Evolutionary conservation across 2,888 invertebrate genomes (phyloP), one percentile per base, ranked within the genome.

Genomic region (Temnothorax ravouxi): DNA sequence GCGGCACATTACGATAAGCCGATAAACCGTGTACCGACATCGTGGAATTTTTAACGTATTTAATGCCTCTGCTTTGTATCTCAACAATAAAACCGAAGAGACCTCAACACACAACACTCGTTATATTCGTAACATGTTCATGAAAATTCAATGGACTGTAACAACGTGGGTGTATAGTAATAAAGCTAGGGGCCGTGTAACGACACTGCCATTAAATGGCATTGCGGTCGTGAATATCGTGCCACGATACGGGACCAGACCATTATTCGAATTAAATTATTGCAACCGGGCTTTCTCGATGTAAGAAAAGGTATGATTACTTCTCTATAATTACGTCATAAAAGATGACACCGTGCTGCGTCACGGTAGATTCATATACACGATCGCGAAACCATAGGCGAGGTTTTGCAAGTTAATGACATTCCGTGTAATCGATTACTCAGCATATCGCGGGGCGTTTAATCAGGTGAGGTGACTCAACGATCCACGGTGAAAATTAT

Each of bases 131-230:
- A 25, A 72, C 72, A 25, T 50, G 72, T 80, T 80, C 79, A 80
- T 80, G 79, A 80, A 80, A 80, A 80, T 80, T 80, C 72, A 80
- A 80, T 80, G 72, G 79, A 47, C 38, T 25, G 79, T 21, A 59
- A 79, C 79, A 71, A 59, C 79, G 72, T 61, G 72, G 59, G 38
- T 50, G 72, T 59, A 38, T 25, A 15, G 79, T 80, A 59, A 80
- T 80, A 80, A 72, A 80, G 59, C 72, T n/a, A 38, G 59, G 47
- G 59, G 38, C 11, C 15, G 59, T 80, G 72, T 64, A 72, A 72
- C 79, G 72, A 77, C 77, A 69, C 52, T 67, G 47, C 59, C 47
- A 72, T 80, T 80, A 80, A 80, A 72, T 38, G 59, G 72, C 72
- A 80, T 80, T 59, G 72, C 72, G 72, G 47, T 79, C 72, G 56